Evolutionary conservation across 2,797 vertebrate species (phyloP).

Genomic region (Parauchenoglanis ngamensis): DNA sequence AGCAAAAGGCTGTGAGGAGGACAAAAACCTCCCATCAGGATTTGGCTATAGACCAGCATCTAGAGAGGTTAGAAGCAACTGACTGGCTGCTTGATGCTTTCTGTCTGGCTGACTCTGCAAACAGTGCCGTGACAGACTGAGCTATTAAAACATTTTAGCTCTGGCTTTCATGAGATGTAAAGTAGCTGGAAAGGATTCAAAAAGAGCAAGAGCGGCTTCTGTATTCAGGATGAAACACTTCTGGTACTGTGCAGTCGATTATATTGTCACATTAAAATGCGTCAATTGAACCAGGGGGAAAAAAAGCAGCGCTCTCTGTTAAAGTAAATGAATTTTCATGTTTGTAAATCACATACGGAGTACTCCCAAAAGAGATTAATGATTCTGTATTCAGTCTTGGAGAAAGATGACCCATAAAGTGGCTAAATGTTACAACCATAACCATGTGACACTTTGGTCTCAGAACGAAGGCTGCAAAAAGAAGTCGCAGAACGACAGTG

Average conservation of each 20-base stretch:
- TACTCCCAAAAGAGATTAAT: neutral
- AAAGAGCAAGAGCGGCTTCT: neutral
- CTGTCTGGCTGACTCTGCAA: neutral
- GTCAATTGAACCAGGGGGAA: neutral
- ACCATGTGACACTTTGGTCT: conserved; percentile 2
- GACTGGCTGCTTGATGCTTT: neutral
- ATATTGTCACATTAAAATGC: neutral
- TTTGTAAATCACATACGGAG: neutral
- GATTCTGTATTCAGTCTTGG: neutral
- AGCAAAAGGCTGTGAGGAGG: conserved; percentile 89
- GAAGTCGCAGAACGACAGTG: conserved; percentile 75
- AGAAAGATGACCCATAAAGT: neutral
- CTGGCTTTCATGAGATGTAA: neutral
- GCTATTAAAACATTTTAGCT: neutral
- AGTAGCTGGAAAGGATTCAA: neutral
- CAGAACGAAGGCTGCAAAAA: conserved; percentile 82
- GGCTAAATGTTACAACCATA: neutral
- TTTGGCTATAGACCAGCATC: conserved; percentile 89
- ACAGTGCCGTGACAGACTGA: neutral
- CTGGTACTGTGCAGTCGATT: neutral
- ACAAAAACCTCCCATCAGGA: conserved; percentile 87
- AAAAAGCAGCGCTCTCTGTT: neutral
- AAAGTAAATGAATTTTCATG: neutral
- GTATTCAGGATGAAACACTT: neutral
- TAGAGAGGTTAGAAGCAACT: conserved; percentile 75